Conservation (phyloP, 2,888 invertebrate species). For the Neoaliturus tenellus region DNA sequence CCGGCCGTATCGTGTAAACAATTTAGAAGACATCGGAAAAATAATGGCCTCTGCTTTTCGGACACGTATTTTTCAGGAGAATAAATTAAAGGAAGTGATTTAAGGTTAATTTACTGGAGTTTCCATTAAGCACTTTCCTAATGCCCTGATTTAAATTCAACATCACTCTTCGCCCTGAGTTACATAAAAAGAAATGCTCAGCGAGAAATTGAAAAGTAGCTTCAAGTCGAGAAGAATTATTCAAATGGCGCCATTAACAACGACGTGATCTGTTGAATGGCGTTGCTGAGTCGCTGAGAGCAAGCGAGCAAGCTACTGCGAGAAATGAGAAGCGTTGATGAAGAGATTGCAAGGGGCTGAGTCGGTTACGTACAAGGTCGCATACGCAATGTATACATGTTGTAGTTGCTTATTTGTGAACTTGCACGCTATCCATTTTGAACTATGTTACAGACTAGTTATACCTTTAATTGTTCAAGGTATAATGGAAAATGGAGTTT, state of each 20-base stretch:
- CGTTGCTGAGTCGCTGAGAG: too few relatives aligned
- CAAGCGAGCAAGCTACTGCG: too few relatives aligned
- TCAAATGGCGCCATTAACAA: constrained; percentile 41
- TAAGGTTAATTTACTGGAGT: constrained; percentile 53
- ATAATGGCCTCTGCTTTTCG: constrained; percentile 30
- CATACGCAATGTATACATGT: too few relatives aligned
- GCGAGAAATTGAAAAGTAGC: constrained; percentile 53
- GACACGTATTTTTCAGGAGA: constrained; percentile 51
- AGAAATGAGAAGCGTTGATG: too few relatives aligned
- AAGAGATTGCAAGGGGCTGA: too few relatives aligned
- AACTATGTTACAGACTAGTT: too few relatives aligned
- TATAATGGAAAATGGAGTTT: too few relatives aligned
- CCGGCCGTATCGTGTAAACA: constrained; percentile 16
- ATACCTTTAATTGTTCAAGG: too few relatives aligned
- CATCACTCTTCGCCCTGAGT: constrained; percentile 48
- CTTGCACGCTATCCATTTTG: too few relatives aligned
- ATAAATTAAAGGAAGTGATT: constrained; percentile 53
- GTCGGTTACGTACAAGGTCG: too few relatives aligned
- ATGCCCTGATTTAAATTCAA: constrained; percentile 53
- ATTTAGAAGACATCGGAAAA: constrained; percentile 28
- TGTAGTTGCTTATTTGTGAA: too few relatives aligned
- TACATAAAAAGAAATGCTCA: constrained; percentile 50
- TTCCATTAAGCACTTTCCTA: constrained; percentile 53
- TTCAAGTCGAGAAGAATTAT: constrained; percentile 45
- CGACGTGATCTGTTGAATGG: constrained; percentile 29